Percentiles rank a stretch among this genome's conserved stretches.
These are phyloP conservation scores for Chiloscyllium punctatum DNA, from an alignment of 2,797 vertebrate species.

Conservation along the genomic window DNA sequence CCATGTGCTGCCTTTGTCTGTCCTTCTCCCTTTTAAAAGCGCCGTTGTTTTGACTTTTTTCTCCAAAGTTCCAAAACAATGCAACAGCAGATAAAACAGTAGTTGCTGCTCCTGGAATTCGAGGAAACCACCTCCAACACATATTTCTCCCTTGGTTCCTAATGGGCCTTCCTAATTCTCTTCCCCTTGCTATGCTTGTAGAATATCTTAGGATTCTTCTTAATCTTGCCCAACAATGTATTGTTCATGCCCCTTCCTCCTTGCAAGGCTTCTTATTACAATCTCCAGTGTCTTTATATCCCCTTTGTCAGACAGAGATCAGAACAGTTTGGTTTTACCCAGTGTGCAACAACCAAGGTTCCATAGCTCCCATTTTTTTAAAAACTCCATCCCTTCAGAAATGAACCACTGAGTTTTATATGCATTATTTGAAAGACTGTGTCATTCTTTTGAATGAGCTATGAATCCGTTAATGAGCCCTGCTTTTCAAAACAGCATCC, in stretches of 20 bases:
- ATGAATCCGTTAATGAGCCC: background rate
- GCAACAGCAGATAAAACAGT: too few species aligned
- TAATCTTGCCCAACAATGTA: too few species aligned
- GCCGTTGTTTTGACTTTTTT: too few species aligned
- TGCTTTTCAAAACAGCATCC: background rate
- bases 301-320: background rate
- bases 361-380: background rate
- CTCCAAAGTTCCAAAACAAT: too few species aligned
- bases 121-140: too few species aligned
- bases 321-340: background rate
- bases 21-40: too few species aligned
- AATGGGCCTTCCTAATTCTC: too few species aligned
- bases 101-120: too few species aligned
- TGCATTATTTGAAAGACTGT: background rate
- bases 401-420: background rate
- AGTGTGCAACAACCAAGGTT: background rate
- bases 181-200: too few species aligned
- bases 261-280: background rate
- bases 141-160: too few species aligned
- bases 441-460: background rate
- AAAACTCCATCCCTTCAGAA: background rate
- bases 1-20: too few species aligned
- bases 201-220: too few species aligned
- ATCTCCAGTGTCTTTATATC: background rate
- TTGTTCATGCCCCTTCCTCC: background rate